A percentile compares a stretch with the other conserved stretches of the same genome.
Evolutionary conservation across 2,113 vertebrate species (phyloP).

Genomic region (Indicator indicator): DNA sequence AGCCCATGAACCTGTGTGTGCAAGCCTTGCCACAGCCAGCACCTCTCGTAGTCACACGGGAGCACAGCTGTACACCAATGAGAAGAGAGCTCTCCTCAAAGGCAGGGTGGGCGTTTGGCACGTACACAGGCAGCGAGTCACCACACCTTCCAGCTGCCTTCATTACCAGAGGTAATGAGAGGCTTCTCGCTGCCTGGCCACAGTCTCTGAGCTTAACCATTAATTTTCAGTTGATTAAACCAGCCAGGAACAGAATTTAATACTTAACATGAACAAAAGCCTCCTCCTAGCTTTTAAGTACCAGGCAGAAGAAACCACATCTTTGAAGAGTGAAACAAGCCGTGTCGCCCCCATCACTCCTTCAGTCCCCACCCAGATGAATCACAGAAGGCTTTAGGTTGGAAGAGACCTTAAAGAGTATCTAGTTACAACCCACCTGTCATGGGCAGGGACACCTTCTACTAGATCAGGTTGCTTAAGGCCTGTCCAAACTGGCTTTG

Average conservation of each 20-base stretch:
- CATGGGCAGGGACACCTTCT: no score
- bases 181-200: not conserved
- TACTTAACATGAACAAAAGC: not conserved
- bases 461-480: no score
- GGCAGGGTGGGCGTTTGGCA: not conserved
- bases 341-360: rapidly evolving
- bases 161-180: not conserved
- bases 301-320: not conserved
- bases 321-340: not conserved
- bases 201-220: not conserved
- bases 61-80: rapidly evolving
- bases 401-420: no score
- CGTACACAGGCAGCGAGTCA: rapidly evolving
- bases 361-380: not conserved
- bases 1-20: not conserved
- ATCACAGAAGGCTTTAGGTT: no score
- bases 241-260: rapidly evolving
- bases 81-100: not conserved
- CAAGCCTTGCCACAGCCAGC: rapidly evolving
- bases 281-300: not conserved
- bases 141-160: not conserved
- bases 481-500: no score
- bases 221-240: not conserved
- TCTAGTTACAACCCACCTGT: no score
- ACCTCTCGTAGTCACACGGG: not conserved